Evolutionary conservation across 2,797 vertebrate species (phyloP), one percentile per base, ranked within the genome.

Genomic region (Phataginus tetradactyla): DNA sequence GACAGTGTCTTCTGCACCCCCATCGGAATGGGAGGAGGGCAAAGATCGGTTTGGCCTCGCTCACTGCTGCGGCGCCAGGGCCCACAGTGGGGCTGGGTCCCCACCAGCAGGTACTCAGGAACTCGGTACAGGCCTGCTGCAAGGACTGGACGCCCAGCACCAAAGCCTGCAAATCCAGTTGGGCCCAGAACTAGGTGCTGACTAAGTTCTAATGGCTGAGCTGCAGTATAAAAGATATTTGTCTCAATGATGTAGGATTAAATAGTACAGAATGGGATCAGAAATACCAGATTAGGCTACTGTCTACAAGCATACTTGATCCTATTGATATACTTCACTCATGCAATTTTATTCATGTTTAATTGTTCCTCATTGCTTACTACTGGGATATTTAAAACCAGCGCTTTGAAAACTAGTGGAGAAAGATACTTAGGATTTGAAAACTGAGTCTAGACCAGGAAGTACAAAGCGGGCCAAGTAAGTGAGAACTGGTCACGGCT

Each of bases 141-240:
- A n/a, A 0, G 2, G 32, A 45, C n/a, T 1, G 23, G 10, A 27
- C 39, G 51, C 14, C n/a, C 5, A 45, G 23, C 39, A 29, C n/a
- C 5, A 78, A 23, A 29, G 42, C 20, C 32, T n/a, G 49, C 34
- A 64, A 42, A 57, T 2, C 6, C 25, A 32, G 13, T 2, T 6
- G 32, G 49, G 51, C 34, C 0, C 15, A 32, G n/a, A 55, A 61
- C 34, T 1, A 3, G 29, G 27, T 1, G 25, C 1, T 27, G 14
- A 72, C 17, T 4, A 39, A 17, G 10, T 20, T 45, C 49, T 6
- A 15, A 27, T 45, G 55, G 61, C 27, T 23, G 42, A 39, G 25
- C 0, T 18, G 21, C 7, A 21, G 29, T 6, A 39, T 18, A 5
- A 59, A 34, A 71, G 37, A 1, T 11, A 9, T 2, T 5, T n/a